Conservation (phyloP, 2,888 invertebrate species). For the Limnephilus marmoratus region DNA sequence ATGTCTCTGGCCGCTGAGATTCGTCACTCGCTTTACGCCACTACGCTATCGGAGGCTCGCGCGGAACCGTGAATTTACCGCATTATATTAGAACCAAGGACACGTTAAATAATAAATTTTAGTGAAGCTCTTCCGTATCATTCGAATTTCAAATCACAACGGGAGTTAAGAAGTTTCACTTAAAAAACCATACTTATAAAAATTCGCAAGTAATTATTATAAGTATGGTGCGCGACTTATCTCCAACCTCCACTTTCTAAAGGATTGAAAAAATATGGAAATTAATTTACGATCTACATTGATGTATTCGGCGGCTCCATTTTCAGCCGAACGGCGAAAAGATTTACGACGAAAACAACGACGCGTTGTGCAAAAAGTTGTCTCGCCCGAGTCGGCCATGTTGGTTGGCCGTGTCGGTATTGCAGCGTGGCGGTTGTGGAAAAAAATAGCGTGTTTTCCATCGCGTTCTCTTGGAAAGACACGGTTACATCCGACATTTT, state of each 20-base stretch:
- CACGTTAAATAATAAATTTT: too few relatives aligned
- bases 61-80: too few relatives aligned
- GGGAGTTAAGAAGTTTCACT: too few relatives aligned
- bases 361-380: constrained; percentile 14
- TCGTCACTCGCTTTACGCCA: too few relatives aligned
- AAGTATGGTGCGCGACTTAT: constrained; percentile 16
- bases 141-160: too few relatives aligned
- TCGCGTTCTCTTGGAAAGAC: not conserved
- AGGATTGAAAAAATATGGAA: constrained; percentile 21
- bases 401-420: constrained; percentile 4
- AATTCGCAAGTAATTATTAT: not conserved
- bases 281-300: constrained; percentile 29
- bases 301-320: constrained; percentile 17
- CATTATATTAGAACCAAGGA: too few relatives aligned
- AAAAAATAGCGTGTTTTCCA: constrained; percentile 14
- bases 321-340: not conserved
- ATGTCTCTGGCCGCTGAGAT: too few relatives aligned
- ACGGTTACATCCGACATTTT: too few relatives aligned
- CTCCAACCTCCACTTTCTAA: constrained; percentile 30
- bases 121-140: too few relatives aligned
- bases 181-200: too few relatives aligned
- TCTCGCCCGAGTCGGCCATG: constrained; percentile 25
- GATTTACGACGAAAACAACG: constrained; percentile 43
- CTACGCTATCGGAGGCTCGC: too few relatives aligned
- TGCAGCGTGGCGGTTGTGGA: constrained; percentile 4